A percentile compares a stretch with the other conserved stretches of the same genome.
Evolutionary conservation across 2,113 vertebrate genomes (phyloP).

Genomic region (Neotoma lepida): DNA sequence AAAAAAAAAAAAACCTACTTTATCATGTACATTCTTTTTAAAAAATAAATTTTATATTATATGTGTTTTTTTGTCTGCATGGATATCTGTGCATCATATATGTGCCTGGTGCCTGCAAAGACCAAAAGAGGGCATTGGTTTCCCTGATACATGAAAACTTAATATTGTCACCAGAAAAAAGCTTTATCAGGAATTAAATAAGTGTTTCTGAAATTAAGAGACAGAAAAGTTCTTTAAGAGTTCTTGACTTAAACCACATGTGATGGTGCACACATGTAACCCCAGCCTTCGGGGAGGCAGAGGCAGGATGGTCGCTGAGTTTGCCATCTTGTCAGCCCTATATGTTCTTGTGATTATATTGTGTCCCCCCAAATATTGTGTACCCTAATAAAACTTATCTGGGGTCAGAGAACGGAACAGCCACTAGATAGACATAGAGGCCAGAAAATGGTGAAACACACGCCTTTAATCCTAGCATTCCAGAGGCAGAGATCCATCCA

Average conservation of each 20-base stretch:
- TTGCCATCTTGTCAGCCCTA: background rate
- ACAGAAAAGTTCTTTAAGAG: constrained; percentile 38
- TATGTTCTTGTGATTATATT: too few relatives aligned
- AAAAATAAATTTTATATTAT: background rate
- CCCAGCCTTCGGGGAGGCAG: background rate
- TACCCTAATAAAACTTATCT: too few relatives aligned
- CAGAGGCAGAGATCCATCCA: too few relatives aligned
- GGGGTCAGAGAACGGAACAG: too few relatives aligned
- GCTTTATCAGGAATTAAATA: constrained; percentile 41
- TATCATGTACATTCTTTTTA: background rate
- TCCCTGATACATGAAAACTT: background rate
- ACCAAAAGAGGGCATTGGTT: background rate
- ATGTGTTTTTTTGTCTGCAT: background rate
- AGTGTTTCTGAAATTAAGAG: constrained; percentile 60
- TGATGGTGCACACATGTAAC: background rate
- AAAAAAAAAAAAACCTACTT: background rate
- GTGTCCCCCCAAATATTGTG: too few relatives aligned
- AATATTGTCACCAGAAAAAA: constrained; percentile 46
- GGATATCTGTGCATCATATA: background rate
- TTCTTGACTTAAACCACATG: constrained; percentile 24
- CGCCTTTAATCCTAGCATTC: too few relatives aligned
- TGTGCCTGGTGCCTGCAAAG: background rate
- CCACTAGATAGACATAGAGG: too few relatives aligned
- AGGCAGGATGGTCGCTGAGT: background rate
- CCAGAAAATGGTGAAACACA: too few relatives aligned